Percentiles rank a stretch among this genome's conserved stretches.
These are phyloP conservation scores for Gortyna flavago DNA, from an alignment of 2,888 invertebrate species.

Conservation along the genomic window DNA sequence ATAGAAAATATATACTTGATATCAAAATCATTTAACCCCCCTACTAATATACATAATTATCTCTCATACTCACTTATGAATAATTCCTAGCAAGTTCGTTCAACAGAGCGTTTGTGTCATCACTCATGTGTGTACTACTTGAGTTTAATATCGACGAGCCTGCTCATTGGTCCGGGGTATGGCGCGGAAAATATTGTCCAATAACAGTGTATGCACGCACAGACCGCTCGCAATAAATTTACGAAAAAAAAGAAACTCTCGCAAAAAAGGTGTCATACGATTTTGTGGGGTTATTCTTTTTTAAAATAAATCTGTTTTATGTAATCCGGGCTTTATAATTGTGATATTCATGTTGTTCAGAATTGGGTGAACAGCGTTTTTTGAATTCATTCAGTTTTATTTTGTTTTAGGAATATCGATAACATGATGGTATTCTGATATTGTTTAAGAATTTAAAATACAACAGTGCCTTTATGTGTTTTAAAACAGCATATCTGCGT, in stretches of 20 bases:
- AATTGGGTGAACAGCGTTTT: conserved; percentile 3
- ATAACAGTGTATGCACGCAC: conserved; percentile 64
- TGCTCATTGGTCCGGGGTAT: conserved; percentile 60
- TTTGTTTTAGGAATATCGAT: neutral
- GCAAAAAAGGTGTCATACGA: conserved; percentile 44
- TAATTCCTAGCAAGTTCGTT: conserved; percentile 51
- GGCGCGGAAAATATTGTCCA: conserved; percentile 62
- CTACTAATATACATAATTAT: conserved; percentile 13
- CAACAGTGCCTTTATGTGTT: neutral
- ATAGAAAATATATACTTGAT: neutral
- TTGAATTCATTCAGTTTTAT: neutral
- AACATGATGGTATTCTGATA: neutral
- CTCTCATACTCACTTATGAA: conserved; percentile 50
- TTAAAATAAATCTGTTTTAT: conserved; percentile 57
- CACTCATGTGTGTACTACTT: conserved; percentile 56
- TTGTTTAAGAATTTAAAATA: neutral
- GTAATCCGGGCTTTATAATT: conserved; percentile 51
- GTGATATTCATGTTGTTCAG: conserved; percentile 36
- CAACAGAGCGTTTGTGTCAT: conserved; percentile 53
- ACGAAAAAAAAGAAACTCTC: conserved; percentile 40
- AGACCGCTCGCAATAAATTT: conserved; percentile 61
- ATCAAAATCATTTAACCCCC: conserved; percentile 25
- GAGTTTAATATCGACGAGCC: conserved; percentile 60
- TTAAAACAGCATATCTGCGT: neutral
- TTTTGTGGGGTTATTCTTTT: conserved; percentile 48